Evolutionary conservation across 2,113 vertebrate genomes (phyloP).

Genomic region (Potamarius usumacintae): DNA sequence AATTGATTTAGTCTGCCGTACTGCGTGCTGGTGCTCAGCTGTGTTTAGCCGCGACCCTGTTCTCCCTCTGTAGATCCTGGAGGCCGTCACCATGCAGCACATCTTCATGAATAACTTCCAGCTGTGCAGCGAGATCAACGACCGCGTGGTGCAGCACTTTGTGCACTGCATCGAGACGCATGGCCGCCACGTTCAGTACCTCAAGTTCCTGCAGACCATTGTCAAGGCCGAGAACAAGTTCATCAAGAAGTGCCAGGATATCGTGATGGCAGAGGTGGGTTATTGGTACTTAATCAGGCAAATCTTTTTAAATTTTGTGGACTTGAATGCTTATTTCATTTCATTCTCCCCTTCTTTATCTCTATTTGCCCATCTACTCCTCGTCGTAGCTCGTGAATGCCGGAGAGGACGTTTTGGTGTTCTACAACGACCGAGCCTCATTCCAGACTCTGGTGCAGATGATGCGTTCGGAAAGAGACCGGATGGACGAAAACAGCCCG

Average conservation of each 20-base stretch:
- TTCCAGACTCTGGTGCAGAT: conserved; percentile 97
- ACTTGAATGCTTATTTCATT: background rate
- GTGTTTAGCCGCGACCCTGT: background rate
- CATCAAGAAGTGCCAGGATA: conserved; percentile 98
- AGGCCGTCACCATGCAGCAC: conserved; percentile 96
- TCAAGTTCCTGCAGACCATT: conserved; percentile 97
- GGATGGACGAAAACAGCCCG: conserved; percentile 92
- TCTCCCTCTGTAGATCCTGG: conserved; percentile 79
- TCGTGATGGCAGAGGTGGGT: conserved; percentile 96
- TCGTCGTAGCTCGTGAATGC: conserved; percentile 86
- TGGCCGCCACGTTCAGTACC: conserved; percentile 94
- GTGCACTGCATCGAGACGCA: conserved; percentile 97
- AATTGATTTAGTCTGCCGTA: background rate
- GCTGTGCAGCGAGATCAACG: conserved; percentile 96
- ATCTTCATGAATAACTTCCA: conserved; percentile 99
- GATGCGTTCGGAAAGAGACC: conserved; percentile 95
- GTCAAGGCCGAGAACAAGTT: conserved; percentile 98
- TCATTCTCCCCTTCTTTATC: background rate
- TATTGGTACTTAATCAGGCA: too few species aligned
- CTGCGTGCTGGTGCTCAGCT: too few species aligned
- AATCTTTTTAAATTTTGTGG: background rate
- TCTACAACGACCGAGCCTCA: conserved; percentile 96
- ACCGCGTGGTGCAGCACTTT: conserved; percentile 96
- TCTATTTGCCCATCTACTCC: background rate
- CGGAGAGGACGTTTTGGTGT: conserved; percentile 93